Base-by-base conservation (phyloP, 2,888 invertebrate species). In the Timandra comae region DNA sequence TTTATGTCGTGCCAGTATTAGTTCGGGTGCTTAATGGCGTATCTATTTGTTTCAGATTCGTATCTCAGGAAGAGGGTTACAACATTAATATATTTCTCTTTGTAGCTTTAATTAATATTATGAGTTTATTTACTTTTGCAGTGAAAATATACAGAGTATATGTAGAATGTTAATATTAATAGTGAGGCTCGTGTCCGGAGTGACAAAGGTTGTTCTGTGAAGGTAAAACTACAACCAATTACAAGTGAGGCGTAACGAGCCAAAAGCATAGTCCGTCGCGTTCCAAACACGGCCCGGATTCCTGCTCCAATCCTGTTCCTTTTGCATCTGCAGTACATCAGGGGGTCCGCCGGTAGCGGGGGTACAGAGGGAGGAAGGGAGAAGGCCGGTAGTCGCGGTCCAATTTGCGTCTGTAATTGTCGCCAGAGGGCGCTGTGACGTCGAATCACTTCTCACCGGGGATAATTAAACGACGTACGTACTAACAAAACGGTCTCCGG, bases 331-430 rank as follows among this genome's bases (percentile, higher is more conserved):
- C 38, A 43, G 30, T 29, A 22, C 22, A 2, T 24, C 24, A 10
- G 11, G 24, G 9, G 11, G 10, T 7, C 10, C 2, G 11, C 4
- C 8, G n/a, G 3, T 2, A 10, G 24, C 8, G 11, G 5, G 23
- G 8, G 11, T 3, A 10, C 10, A 4, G 4, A 28, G 23, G 38
- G 23, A 25, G 16, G 23, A 19, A 12, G 16, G 13, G 23, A 19
- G 19, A 25, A 21, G 35, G 10, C 20, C 19, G 38, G 13, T 20
- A 24, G 41, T 43, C 49, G 50, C 41, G 54, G 50, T 59, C 52
- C 63, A 69, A 65, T 69, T 65, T 65, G 59, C 54, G 56, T 59
- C 51, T 55, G 56, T 65, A 64, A 69, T 65, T 63, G 52, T 44
- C 42, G 47, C 56, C 46, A 49, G 45, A 43, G 54, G 45, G 44